Evolutionary conservation across 1,140 invertebrate genomes (phyloP), one percentile per base, ranked within the genome.

Genomic region (Littorina saxatilis): DNA sequence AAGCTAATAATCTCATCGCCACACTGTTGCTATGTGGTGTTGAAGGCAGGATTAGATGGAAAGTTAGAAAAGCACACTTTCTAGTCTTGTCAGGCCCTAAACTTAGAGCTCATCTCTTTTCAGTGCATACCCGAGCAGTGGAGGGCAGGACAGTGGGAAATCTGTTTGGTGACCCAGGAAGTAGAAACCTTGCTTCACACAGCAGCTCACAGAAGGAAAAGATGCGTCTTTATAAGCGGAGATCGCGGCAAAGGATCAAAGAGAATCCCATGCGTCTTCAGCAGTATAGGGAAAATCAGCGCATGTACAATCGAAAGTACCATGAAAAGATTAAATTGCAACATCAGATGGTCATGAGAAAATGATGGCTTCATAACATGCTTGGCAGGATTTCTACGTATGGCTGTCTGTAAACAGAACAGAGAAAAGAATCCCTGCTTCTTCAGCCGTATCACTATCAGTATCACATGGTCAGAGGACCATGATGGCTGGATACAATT

Each of bases 41-140:
- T n/a, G n/a, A n/a, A n/a, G n/a, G n/a, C n/a, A n/a, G n/a, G n/a
- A n/a, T n/a, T n/a, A n/a, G n/a, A n/a, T n/a, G n/a, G n/a, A n/a
- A n/a, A n/a, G n/a, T n/a, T n/a, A n/a, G n/a, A n/a, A n/a, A n/a
- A n/a, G n/a, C n/a, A n/a, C n/a, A n/a, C n/a, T n/a, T n/a, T n/a
- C n/a, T n/a, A n/a, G n/a, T n/a, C n/a, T n/a, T n/a, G n/a, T n/a
- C n/a, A n/a, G n/a, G n/a, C n/a, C n/a, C n/a, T n/a, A n/a, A n/a
- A n/a, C n/a, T n/a, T n/a, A n/a, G n/a, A n/a, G n/a, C n/a, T n/a
- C 43, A 47, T 68, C 39, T 68, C 32, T 68, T 68, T 68, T 35
- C 66, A 68, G 66, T 37, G 66, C 23, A 9, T 35, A 37, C 7
- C 66, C 66, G 9, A 15, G n/a, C 29, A 68, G 23, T 1, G 66